Evolutionary conservation across 2,797 vertebrate genomes (phyloP), one percentile per base, ranked within the genome.

Genomic region (Parauchenoglanis punctatus): DNA sequence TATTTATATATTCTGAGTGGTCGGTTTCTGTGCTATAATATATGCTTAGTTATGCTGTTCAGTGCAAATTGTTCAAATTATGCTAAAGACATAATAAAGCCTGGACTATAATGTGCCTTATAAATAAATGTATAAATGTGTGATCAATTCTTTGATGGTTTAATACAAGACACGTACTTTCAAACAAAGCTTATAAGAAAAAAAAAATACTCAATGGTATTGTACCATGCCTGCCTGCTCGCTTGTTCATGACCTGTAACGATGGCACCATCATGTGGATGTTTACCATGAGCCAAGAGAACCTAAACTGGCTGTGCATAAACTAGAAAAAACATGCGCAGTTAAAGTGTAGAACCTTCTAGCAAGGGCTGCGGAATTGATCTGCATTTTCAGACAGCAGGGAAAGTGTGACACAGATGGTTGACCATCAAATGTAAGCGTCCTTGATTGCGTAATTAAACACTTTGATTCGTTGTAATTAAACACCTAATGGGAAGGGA

Each of bases 371-470:
- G 88, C 85, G 88, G 90, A 86, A 89, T 92, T 90, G 83, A 88
- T 89, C 88, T 92, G 91, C 86, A 86, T 86, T 87, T 88, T 83
- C 89, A 92, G 90, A 90, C 91, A 91, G 91, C 91, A 87, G 91
- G 89, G 70, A 77, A 86, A 80, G 31, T 73, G 87, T 91, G 84
- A 90, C 88, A 91, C 95, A 95, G 95, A 95, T 95, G 94, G 93
- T 90, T 94, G 94, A 95, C 94, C 92, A 91, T 94, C 93, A 94
- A 93, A 94, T 92, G 92, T 92, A 91, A 94, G 93, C 93, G 85
- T 93, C 89, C 94, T 94, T 93, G 92, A 95, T 95, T 95, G 92
- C 88, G 91, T 94, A 95, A 95, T 95, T 94, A 95, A 96, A 95
- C 94, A 95, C 93, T 94, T 93, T 94, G 92, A 95, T 95, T 95